Evolutionary conservation across 2,797 vertebrate genomes (phyloP).

Genomic region (Notoglanidium macrostoma): DNA sequence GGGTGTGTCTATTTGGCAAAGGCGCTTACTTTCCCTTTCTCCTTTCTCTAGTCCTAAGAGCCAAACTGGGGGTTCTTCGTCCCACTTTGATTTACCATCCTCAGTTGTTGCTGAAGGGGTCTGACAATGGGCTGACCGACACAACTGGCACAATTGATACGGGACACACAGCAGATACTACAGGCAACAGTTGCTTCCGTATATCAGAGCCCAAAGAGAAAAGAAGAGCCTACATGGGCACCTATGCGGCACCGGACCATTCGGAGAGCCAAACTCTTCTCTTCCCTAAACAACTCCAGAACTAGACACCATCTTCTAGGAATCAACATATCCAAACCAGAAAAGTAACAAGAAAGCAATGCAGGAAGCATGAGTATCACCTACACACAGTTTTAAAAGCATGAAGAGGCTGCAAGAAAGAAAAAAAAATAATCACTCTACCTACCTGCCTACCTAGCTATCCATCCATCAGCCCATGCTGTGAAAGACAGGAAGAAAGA

Average conservation of each 20-base stretch:
- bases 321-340: not conserved
- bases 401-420: conserved; percentile 25
- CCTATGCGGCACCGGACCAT: not conserved
- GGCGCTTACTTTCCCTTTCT: not conserved
- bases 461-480: conserved; percentile 52
- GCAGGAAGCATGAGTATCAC: not conserved
- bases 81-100: not conserved
- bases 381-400: conserved; percentile 18
- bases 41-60: not conserved
- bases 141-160: not conserved
- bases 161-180: not conserved
- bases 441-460: conserved; percentile 55
- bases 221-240: not conserved
- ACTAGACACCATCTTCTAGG: not conserved
- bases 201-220: not conserved
- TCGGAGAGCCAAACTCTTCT: not conserved
- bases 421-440: conserved; percentile 31
- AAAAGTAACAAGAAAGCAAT: not conserved
- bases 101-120: not conserved
- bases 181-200: not conserved
- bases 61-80: not conserved
- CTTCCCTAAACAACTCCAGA: not conserved
- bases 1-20: not conserved
- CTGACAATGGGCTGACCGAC: too few species aligned
- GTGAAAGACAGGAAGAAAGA: conserved; percentile 37